Percentiles rank a stretch among this genome's conserved stretches.
phyloP scores from a whole-genome alignment of 2,888 invertebrate species.

The Synergus japonicus region DNA sequence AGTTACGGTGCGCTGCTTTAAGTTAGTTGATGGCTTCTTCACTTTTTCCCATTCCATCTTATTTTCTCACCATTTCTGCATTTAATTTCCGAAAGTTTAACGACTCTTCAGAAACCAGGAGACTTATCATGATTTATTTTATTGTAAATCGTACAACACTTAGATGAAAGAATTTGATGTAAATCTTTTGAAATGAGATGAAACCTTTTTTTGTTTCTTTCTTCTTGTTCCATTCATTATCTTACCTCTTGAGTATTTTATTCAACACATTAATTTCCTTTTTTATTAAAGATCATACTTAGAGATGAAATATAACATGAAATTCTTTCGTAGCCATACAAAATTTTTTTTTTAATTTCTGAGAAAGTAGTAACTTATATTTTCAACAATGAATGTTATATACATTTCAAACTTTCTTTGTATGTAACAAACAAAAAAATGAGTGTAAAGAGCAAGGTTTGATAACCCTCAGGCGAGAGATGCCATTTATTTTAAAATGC shows the following conservation, averaged over 20 bases:
- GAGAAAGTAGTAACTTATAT: neutral
- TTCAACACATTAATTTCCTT: neutral
- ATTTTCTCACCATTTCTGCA: conserved; percentile 27
- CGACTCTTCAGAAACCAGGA: conserved; percentile 32
- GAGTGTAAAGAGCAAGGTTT: neutral
- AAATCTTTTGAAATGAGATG: neutral
- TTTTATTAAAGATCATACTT: neutral
- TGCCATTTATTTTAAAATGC: neutral
- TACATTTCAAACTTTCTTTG: neutral
- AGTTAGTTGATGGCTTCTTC: conserved; percentile 1
- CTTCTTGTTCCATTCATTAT: no score
- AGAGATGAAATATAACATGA: neutral
- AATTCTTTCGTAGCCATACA: neutral
- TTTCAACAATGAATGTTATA: neutral
- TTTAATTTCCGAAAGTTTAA: conserved; percentile 47
- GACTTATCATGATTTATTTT: conserved; percentile 56
- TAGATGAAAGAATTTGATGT: neutral
- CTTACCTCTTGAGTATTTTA: no score
- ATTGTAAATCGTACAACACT: conserved; percentile 47
- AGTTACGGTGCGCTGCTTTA: neutral
- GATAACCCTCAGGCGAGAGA: neutral
- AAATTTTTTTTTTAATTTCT: neutral
- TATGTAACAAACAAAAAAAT: neutral
- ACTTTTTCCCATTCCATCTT: neutral
- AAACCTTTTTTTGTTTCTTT: neutral